phyloP scores from a whole-genome alignment of 2,797 vertebrate species.

The Urosaurus nigricauda region DNA sequence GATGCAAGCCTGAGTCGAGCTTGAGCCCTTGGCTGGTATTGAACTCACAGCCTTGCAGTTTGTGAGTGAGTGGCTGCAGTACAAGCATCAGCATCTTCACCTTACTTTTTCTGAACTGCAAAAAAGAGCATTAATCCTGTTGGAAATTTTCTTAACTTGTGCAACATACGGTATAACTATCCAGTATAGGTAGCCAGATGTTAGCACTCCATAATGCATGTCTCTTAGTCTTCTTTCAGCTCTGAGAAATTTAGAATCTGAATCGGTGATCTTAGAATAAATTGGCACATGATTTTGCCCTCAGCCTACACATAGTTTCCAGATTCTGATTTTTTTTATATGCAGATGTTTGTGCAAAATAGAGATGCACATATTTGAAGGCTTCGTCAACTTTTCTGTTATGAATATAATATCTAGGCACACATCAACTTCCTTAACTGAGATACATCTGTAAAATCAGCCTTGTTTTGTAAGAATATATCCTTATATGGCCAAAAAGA shows the following conservation, averaged over 20 bases:
- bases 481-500: no score
- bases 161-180: neutral
- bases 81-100: neutral
- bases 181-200: neutral
- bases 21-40: no score
- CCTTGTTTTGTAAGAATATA: no score
- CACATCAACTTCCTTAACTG: no score
- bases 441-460: no score
- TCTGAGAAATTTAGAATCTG: slow-evolving; percentile 13
- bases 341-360: neutral
- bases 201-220: neutral
- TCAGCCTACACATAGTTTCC: neutral
- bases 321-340: neutral
- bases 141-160: neutral
- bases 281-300: neutral
- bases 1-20: no score
- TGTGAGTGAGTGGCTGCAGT: no score
- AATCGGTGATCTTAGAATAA: neutral
- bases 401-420: no score
- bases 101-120: neutral
- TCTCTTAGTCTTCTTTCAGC: slow-evolving; percentile 10
- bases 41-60: no score
- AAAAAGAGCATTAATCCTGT: neutral
- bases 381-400: no score
- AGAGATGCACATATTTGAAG: neutral